Evolutionary conservation across 1,140 invertebrate genomes (phyloP).

Genomic region (Heliconius himera): DNA sequence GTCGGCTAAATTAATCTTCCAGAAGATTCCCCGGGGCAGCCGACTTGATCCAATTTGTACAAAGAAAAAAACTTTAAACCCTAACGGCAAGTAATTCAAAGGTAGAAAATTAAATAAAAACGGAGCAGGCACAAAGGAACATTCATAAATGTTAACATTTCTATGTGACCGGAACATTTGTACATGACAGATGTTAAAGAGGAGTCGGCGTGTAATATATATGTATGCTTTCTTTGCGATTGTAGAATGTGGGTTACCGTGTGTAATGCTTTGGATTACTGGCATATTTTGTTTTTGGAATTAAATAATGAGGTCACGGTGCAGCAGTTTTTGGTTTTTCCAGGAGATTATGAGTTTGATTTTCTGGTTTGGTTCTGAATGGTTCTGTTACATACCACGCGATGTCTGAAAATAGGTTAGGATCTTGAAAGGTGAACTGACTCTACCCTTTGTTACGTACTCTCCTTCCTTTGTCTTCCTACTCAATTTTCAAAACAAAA

Average conservation of each 20-base stretch:
- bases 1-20: constrained; percentile 27
- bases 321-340: too few species aligned
- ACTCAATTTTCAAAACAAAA: too few species aligned
- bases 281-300: not conserved
- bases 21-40: constrained; percentile 36
- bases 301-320: not conserved
- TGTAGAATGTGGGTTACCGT: not conserved
- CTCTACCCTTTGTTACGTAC: too few species aligned
- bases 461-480: too few species aligned
- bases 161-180: constrained; percentile 9
- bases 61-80: constrained; percentile 36
- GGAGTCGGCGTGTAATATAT: not conserved
- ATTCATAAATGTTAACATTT: constrained; percentile 18
- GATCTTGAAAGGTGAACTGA: too few species aligned
- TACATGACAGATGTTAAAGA: constrained; percentile 2
- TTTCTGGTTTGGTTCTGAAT: too few species aligned
- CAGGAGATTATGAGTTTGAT: too few species aligned
- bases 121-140: constrained; percentile 30
- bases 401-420: too few species aligned
- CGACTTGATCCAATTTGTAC: constrained; percentile 55
- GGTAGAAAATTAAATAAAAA: constrained; percentile 36
- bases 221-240: not conserved
- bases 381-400: too few species aligned
- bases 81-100: constrained; percentile 37
- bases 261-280: constrained; percentile 1